Conservation (phyloP, 2,797 vertebrate genomes). For the Tinamus major region DNA sequence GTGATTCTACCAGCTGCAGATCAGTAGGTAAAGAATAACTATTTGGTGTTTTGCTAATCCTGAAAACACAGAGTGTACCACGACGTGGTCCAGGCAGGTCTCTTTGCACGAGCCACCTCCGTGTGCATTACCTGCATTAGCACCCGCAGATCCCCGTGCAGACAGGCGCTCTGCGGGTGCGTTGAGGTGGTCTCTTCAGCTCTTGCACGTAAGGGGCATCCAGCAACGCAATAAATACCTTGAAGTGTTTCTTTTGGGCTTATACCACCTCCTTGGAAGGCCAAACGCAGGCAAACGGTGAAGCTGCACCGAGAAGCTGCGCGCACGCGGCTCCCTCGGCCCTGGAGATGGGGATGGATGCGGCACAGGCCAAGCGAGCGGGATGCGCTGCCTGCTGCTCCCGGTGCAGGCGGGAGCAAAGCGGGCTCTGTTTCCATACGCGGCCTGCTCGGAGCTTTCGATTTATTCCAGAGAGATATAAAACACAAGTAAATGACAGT, state of each 20-base stretch:
- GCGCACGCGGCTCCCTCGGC: too few relatives aligned
- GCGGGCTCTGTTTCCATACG: too few relatives aligned
- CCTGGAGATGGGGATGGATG: too few relatives aligned
- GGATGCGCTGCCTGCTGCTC: too few relatives aligned
- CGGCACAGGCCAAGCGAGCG: too few relatives aligned
- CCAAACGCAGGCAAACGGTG: too few relatives aligned
- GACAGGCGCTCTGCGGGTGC: background rate
- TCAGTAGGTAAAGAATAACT: background rate
- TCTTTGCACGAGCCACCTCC: rapidly evolving
- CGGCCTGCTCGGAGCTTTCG: background rate
- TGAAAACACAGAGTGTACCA: background rate
- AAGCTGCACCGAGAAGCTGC: too few relatives aligned
- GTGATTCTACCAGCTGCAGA: background rate
- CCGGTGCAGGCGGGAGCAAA: too few relatives aligned
- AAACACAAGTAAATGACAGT: conserved; percentile 31
- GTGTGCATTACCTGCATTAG: background rate
- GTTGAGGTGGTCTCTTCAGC: background rate
- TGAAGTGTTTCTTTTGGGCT: background rate
- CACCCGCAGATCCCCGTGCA: rapidly evolving
- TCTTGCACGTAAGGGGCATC: background rate
- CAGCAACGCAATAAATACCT: background rate
- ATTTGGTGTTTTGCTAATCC: background rate
- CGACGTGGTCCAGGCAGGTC: background rate
- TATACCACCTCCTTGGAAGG: too few relatives aligned
- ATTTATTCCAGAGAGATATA: conserved; percentile 48